Evolutionary conservation across 2,888 invertebrate species (phyloP).

Genomic region (Latrodectus hesperus): DNA sequence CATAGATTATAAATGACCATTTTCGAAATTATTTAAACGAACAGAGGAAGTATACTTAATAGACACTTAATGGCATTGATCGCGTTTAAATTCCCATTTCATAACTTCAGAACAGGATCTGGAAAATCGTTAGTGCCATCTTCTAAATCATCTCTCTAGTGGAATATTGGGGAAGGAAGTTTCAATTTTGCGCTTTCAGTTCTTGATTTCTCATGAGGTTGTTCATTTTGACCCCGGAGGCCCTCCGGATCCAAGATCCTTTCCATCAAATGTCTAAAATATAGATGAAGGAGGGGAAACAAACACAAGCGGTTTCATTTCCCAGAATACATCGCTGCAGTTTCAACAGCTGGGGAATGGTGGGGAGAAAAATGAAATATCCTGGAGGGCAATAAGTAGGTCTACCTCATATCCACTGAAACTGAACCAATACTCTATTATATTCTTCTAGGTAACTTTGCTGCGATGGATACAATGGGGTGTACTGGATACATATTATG

Average conservation of each 20-base stretch:
- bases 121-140: conserved; percentile 5
- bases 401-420: too few relatives aligned
- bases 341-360: background rate
- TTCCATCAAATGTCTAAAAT: conserved; percentile 37
- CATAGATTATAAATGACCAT: too few relatives aligned
- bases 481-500: too few relatives aligned
- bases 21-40: too few relatives aligned
- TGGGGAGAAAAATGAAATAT: background rate
- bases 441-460: too few relatives aligned
- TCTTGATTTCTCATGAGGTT: conserved; percentile 40
- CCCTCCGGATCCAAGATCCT: conserved; percentile 23
- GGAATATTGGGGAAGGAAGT: background rate
- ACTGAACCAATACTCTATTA: too few relatives aligned
- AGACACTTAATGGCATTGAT: too few relatives aligned
- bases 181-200: conserved; percentile 19
- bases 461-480: too few relatives aligned
- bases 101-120: background rate
- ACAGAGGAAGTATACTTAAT: too few relatives aligned
- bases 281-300: conserved; percentile 39
- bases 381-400: background rate
- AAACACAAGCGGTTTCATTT: conserved; percentile 16
- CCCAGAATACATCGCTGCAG: conserved; percentile 17
- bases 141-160: background rate
- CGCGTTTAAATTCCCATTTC: too few relatives aligned
- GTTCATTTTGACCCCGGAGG: conserved; percentile 32